These are phyloP conservation scores for Brachycybe producta DNA, from an alignment of 2,888 invertebrate species.

Conservation along the genomic window DNA sequence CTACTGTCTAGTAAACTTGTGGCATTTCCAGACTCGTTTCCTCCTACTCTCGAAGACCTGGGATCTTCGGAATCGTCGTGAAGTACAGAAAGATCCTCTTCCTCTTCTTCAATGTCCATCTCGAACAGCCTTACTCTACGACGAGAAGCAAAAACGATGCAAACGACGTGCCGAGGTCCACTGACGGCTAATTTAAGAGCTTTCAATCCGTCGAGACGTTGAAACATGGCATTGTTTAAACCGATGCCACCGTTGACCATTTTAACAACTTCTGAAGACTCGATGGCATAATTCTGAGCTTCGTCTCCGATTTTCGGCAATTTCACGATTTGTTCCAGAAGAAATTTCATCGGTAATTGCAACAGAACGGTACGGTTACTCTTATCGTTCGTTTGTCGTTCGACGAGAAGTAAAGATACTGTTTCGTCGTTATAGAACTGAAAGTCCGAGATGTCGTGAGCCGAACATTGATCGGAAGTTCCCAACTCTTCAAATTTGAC, in stretches of 20 bases:
- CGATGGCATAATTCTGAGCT: conserved; percentile 7
- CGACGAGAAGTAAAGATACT: conserved; percentile 30
- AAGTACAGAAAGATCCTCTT: no score
- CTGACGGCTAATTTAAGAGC: conserved; percentile 62
- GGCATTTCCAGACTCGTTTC: no score
- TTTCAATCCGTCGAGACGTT: conserved; percentile 31
- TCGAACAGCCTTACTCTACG: conserved; percentile 75
- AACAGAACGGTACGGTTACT: conserved; percentile 26
- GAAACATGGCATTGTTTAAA: conserved; percentile 16
- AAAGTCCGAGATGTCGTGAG: conserved; percentile 28
- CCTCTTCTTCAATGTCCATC: conserved; percentile 84
- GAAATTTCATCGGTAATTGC: conserved; percentile 27
- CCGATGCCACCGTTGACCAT: conserved; percentile 10
- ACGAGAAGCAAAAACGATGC: conserved; percentile 62
- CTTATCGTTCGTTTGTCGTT: conserved; percentile 24
- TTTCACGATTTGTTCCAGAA: not conserved
- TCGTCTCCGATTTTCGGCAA: not conserved
- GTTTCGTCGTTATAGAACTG: conserved; percentile 32
- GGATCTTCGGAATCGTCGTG: no score
- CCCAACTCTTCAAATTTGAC: conserved; percentile 15
- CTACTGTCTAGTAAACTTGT: no score
- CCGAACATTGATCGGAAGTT: not conserved
- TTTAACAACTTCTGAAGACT: not conserved
- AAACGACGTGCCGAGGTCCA: conserved; percentile 68
- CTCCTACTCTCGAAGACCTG: no score